Base-by-base conservation (phyloP, 2,888 invertebrate species). In the Catocala sponsa region DNA sequence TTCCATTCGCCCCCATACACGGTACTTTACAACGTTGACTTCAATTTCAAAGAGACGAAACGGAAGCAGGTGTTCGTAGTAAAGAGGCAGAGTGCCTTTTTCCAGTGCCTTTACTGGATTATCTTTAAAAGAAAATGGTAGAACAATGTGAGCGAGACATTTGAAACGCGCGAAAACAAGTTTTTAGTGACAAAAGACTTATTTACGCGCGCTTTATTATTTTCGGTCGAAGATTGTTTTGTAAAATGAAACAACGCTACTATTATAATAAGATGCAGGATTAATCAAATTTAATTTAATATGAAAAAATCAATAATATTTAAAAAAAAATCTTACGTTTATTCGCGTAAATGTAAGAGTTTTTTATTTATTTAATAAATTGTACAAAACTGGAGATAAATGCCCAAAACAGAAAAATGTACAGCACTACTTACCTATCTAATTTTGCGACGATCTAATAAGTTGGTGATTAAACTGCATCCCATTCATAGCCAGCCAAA, bases 41-140 rank as follows among this genome's bases (percentile, higher is more conserved):
- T 49, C 35, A 43, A 61, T 56, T 47, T 51, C 55, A 47, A 59
- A 47, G 12, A 49, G 41, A 48, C 15, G 43, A 47, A 63, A 61
- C 15, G 47, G 56, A 65, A 66, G 53, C 53, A 66, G 50, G 61
- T 70, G 55, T 66, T 58, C 50, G 43, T 13, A 54, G 53, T 33
- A 61, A 57, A 47, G 52, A 52, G 49, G 15, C 48, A 7, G 35
- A 51, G 48, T 59, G 33, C 32, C 51, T 11, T 58, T 12, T 46
- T 25, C 47, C 32, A 47, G 51, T 42, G 59, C 44, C 15, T 54
- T 53, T 56, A 61, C 48, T 41, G 46, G 43, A 73, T 65, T 59
- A 72, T 50, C 42, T 61, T 56, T 53, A 59, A 48, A 65, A 61
- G 32, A 61, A 65, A 65, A 65, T 58, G 50, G 51, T 12, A 48